phyloP scores from a whole-genome alignment of 1,140 invertebrate species.

The Nasonia giraulti region DNA sequence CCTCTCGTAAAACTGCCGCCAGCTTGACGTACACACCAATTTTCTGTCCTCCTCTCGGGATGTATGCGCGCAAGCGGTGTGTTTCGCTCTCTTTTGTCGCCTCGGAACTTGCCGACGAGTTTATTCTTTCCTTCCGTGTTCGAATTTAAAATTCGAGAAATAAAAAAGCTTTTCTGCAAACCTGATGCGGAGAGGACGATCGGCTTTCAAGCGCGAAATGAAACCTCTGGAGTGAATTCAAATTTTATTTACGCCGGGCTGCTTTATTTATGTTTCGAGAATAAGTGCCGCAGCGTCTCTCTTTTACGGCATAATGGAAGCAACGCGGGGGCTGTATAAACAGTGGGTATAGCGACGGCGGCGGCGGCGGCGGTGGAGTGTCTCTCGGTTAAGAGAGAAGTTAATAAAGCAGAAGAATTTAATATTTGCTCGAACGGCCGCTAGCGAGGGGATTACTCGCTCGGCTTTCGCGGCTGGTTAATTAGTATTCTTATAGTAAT shows the following conservation, averaged over 20 bases:
- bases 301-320: not conserved
- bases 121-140: too few species aligned
- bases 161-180: not conserved
- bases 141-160: not conserved
- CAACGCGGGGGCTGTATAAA: not conserved
- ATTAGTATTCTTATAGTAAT: not conserved
- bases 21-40: constrained; percentile 1
- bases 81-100: not conserved
- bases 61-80: not conserved
- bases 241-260: constrained; percentile 30
- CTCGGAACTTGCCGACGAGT: too few species aligned
- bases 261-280: constrained; percentile 11
- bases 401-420: constrained; percentile 1
- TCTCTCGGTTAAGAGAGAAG: constrained; percentile 7
- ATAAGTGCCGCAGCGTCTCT: not conserved
- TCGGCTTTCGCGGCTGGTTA: not conserved
- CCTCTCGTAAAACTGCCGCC: not conserved
- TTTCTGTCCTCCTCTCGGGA: not conserved
- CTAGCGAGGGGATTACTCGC: not conserved
- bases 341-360: not conserved
- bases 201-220: not conserved
- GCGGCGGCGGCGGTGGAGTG: not conserved
- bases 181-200: not conserved
- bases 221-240: constrained; percentile 7
- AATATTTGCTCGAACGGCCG: constrained; percentile 10